phyloP scores from a whole-genome alignment of 1,140 invertebrate genomes.

The Eriocheir sinensis region DNA sequence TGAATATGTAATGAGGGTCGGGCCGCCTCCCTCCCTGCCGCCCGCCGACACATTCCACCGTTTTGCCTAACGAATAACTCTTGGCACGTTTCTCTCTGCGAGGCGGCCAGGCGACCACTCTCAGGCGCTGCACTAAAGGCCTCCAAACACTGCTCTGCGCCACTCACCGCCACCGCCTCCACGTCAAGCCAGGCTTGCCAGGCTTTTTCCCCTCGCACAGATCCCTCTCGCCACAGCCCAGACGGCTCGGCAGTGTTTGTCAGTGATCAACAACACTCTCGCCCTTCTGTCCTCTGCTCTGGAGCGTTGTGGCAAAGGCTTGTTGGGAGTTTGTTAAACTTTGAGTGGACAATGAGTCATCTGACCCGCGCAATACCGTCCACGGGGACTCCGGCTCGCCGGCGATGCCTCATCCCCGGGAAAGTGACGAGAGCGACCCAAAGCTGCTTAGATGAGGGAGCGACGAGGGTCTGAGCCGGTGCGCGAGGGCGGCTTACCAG shows the following conservation, averaged over 20 bases:
- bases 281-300: neutral
- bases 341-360: neutral
- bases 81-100: neutral
- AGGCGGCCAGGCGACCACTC: neutral
- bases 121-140: neutral
- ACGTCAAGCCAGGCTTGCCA: neutral
- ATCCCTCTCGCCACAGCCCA: neutral
- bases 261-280: neutral
- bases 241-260: too few relatives aligned
- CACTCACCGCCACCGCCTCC: neutral
- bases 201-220: neutral
- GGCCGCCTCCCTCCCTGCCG: constrained; percentile 26
- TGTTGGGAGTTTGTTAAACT: neutral
- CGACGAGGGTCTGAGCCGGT: constrained; percentile 55
- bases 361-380: neutral
- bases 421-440: constrained; percentile 59
- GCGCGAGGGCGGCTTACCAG: constrained; percentile 61
- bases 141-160: neutral
- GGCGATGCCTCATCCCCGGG: constrained; percentile 38
- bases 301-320: neutral
- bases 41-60: constrained; percentile 18
- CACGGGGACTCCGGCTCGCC: neutral
- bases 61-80: constrained; percentile 27
- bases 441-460: constrained; percentile 62
- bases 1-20: constrained; percentile 66